Evolutionary conservation across 2,797 vertebrate species (phyloP), one percentile per base, ranked within the genome.

Genomic region (Cyclopterus lumpus): DNA sequence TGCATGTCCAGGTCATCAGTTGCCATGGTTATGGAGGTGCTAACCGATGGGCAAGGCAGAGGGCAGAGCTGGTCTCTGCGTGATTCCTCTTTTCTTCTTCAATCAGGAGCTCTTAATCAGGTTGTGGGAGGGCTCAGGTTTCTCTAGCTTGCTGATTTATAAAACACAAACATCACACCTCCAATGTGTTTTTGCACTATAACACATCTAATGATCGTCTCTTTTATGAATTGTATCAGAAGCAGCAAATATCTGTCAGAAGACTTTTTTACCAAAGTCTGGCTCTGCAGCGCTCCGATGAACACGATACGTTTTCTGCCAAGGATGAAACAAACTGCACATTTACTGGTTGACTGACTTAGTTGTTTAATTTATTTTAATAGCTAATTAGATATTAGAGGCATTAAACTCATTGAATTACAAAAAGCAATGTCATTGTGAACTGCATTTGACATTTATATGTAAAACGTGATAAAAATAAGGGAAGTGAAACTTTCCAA

Each of bases 1-100:
- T 58, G 58, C 28, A 34, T 12, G 26, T 71, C 36, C 24, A 66
- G 77, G 34, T 61, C 34, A 73, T 75, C 40, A 32, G 82, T 84
- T 89, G 75, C 76, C 75, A 88, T 80, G 72, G 77, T 54, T 69
- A 81, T 65, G 28, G 55, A 72, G 71, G 64, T 77, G 73, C 28
- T 73, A 70, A 75, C 57, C 1, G 3, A 53, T 36, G 5, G 60
- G 55, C 55, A 65, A 40, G 53, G 71, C 54, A 16, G 22, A 78
- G 72, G 34, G 18, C 57, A 55, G 53, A 34, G 62, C 15, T 67
- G 36, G 26, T 64, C 58, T 77, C 70, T 54, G 67, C 40, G 34
- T 64, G 53, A 49, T 78, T 78, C 40, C 75, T 66, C 11, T 44
- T 20, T 8, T 67, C 26, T 49, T 40, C 1, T 44, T 77, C 62